Evolutionary conservation across 2,797 vertebrate species (phyloP), one percentile per base, ranked within the genome.

Genomic region (Molossus alvarezi): DNA sequence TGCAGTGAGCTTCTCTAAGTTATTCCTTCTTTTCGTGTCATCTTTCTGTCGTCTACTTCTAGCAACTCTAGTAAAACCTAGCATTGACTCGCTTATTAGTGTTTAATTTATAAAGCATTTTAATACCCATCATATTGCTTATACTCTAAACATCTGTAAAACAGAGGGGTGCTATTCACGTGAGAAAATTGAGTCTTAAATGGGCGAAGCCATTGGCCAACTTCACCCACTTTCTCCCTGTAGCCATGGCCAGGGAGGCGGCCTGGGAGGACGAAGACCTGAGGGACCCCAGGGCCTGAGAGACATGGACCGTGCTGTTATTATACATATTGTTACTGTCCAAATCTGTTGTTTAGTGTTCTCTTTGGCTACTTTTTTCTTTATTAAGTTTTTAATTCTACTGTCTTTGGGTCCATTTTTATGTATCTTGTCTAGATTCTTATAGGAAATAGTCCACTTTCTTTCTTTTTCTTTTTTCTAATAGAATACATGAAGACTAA

Each of bases 351-450:
- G 75, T 81, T 76, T 73, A 7, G 64, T 65, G 21, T 65, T 95
- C 48, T 89, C 33, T 92, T 81, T 65, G 51, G n/a, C 73, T 37
- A 18, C 72, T 69, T 20, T 23, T 93, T 77, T 77, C 11, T 88
- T 90, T 33, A 33, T 67, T 94, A 87, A 33, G 12, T 67, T 79
- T 94, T 91, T 85, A 29, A 75, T 87, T 33, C 51, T 87, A n/a
- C 29, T 93, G 81, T 73, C 17, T 83, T 93, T 18, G 37, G 18
- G 18, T 83, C 13, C n/a, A 25, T 91, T 91, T 76, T 82, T 57
- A 65, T 86, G 33, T 73, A 58, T 76, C 4, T 48, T 60, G 1
- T 86, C 9, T 93, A 76, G 17, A 15, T 93, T 75, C 58, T 71
- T 90, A 45, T 90, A 6, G 23, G 53, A 85, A 94, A 71, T 25